phyloP scores from a whole-genome alignment of 2,113 vertebrate genomes.

The Haemorhous mexicanus region DNA sequence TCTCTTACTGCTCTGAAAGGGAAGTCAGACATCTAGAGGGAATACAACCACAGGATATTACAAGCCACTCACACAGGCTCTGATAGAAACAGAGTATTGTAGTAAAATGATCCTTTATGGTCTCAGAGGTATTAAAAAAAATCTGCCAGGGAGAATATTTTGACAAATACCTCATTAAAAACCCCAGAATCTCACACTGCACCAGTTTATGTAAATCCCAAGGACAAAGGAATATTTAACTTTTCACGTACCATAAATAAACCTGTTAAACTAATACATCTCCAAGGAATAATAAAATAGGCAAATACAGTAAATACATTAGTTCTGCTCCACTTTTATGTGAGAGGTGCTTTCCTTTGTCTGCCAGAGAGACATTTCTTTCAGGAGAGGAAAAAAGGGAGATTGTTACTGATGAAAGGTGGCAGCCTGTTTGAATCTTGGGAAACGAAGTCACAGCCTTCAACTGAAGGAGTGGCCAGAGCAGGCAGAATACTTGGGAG shows the following conservation, averaged over 20 bases:
- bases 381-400: background rate
- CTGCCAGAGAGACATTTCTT: background rate
- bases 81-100: conserved; percentile 6
- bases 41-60: conserved; percentile 13
- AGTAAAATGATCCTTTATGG: conserved; percentile 39
- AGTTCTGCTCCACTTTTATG: conserved; percentile 70
- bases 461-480: background rate
- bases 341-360: conserved; percentile 50
- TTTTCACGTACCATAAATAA: conserved; percentile 68
- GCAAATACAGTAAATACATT: conserved; percentile 66
- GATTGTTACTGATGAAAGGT: conserved; percentile 24
- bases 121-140: conserved; percentile 46
- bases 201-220: conserved; percentile 61
- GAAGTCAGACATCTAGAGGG: background rate
- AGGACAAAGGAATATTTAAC: conserved; percentile 69
- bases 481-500: background rate
- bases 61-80: background rate
- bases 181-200: conserved; percentile 29
- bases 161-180: conserved; percentile 58
- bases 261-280: conserved; percentile 63
- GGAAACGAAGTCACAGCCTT: background rate
- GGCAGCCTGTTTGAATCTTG: conserved; percentile 14
- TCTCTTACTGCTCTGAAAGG: background rate
- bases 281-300: conserved; percentile 64
- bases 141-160: conserved; percentile 7